Evolutionary conservation across 64 coral and sea anemone species (phyloP).

Genomic region (Anthopleura sola): DNA sequence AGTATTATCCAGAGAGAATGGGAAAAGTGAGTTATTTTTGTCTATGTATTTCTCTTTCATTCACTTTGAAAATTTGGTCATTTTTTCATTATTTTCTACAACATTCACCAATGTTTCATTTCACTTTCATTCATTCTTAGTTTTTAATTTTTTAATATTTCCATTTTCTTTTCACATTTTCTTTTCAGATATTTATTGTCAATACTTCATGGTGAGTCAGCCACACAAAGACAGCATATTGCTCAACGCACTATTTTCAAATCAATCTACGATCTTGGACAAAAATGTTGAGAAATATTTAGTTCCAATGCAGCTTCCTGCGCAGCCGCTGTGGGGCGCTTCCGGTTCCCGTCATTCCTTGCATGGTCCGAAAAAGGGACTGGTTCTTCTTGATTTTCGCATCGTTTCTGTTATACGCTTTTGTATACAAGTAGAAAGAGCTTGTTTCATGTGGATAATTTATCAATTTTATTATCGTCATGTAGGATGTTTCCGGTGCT

Average conservation of each 20-base stretch:
- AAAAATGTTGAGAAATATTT: too few relatives aligned
- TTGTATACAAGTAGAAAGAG: not conserved
- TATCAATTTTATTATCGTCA: not conserved
- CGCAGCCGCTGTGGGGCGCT: too few relatives aligned
- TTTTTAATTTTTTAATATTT: conserved; percentile 1
- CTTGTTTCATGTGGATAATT: not conserved
- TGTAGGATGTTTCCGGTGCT: conserved; percentile 93
- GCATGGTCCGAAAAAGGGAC: too few relatives aligned
- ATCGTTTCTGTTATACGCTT: not conserved
- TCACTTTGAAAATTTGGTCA: not conserved
- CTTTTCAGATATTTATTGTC: conserved; percentile 85
- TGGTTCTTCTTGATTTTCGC: too few relatives aligned
- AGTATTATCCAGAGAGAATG: conserved; percentile 96
- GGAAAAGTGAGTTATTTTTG: conserved; percentile 67
- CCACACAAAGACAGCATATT: not conserved
- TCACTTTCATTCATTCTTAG: not conserved
- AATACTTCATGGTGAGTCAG: conserved; percentile 94
- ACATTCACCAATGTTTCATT: not conserved
- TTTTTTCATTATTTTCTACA: not conserved
- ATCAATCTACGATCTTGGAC: too few relatives aligned
- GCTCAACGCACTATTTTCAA: too few relatives aligned
- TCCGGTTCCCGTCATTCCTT: too few relatives aligned
- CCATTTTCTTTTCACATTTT: conserved; percentile 18
- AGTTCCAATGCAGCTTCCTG: too few relatives aligned
- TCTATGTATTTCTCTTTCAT: not conserved